Percentiles rank a stretch among this genome's conserved stretches.
phyloP scores from a whole-genome alignment of 2,113 vertebrate genomes.

The Antigone vipio region DNA sequence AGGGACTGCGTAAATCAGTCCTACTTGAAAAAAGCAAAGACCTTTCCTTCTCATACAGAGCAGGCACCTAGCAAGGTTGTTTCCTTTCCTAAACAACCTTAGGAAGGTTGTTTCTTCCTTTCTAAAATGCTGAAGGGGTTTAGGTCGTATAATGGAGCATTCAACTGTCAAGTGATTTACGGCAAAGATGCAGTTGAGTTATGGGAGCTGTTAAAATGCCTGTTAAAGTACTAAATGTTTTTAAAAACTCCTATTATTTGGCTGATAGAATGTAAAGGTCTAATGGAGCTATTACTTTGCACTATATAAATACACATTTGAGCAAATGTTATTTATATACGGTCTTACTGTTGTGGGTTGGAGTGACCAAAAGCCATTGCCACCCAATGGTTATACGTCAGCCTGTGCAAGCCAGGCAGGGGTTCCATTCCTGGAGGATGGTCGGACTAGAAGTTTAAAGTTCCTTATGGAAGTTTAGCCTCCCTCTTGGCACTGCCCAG shows the following conservation, averaged over 20 bases:
- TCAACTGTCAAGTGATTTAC: slow-evolving; percentile 19
- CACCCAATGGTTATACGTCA: background rate
- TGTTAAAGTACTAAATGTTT: slow-evolving; percentile 50
- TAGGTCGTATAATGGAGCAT: background rate
- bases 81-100: background rate
- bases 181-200: slow-evolving; percentile 36
- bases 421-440: background rate
- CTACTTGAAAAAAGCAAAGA: background rate
- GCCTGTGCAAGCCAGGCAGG: background rate
- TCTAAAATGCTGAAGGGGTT: background rate
- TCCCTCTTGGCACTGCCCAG: background rate
- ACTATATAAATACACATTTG: slow-evolving; percentile 2
- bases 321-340: background rate
- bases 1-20: background rate
- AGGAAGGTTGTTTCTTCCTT: background rate
- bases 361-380: background rate
- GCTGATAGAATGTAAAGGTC: slow-evolving; percentile 37
- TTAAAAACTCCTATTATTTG: slow-evolving; percentile 54
- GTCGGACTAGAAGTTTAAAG: background rate
- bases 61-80: background rate
- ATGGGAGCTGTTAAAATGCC: slow-evolving; percentile 37
- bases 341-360: background rate
- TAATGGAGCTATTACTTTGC: slow-evolving; percentile 28
- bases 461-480: background rate
- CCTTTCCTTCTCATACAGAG: background rate